These are phyloP conservation scores for Hycleus phaleratus DNA, from an alignment of 1,140 invertebrate genomes.

Conservation along the genomic window DNA sequence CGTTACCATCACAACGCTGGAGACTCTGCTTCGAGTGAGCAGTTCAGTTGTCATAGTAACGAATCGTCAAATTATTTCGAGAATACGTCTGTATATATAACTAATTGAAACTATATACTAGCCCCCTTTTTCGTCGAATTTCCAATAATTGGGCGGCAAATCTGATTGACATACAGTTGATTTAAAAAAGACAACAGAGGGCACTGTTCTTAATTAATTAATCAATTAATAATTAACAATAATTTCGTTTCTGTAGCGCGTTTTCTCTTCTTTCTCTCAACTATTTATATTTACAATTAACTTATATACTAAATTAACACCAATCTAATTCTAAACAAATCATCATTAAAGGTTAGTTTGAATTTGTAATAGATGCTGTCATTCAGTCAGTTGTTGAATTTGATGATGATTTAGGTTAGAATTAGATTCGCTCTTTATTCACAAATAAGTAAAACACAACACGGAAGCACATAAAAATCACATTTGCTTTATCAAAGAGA, in stretches of 20 bases:
- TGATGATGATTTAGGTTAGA: not conserved
- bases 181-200: not conserved
- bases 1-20: too few species aligned
- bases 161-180: not conserved
- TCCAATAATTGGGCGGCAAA: not conserved
- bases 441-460: not conserved
- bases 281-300: not conserved
- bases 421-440: not conserved
- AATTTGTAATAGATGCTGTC: too few species aligned
- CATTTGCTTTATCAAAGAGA: constrained; percentile 16
- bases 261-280: constrained; percentile 11
- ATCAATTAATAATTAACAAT: not conserved
- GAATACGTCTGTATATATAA: too few species aligned
- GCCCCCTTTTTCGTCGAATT: not conserved
- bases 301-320: constrained; percentile 10
- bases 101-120: too few species aligned
- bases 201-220: not conserved
- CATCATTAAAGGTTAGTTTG: too few species aligned
- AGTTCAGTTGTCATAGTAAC: too few species aligned
- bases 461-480: constrained; percentile 27
- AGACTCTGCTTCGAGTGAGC: too few species aligned
- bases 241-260: constrained; percentile 19
- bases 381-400: not conserved
- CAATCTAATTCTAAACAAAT: not conserved
- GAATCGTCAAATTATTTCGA: too few species aligned